These are phyloP conservation scores for Sandelia bainsii DNA, from an alignment of 2,797 vertebrate species.

Conservation along the genomic window DNA sequence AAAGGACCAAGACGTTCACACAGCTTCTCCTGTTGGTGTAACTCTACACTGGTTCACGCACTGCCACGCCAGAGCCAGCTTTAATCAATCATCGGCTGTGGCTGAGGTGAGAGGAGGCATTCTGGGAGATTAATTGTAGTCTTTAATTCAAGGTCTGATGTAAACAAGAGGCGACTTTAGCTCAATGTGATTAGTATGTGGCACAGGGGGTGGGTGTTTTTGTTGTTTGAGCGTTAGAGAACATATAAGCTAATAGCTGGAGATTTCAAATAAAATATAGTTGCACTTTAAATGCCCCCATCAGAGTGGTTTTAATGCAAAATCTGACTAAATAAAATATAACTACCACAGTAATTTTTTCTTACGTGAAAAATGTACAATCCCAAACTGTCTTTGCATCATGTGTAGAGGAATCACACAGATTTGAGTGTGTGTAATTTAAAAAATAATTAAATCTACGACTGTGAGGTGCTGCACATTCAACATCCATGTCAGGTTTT, in stretches of 20 bases:
- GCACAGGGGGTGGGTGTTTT: constrained; percentile 30
- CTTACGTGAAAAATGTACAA: neutral
- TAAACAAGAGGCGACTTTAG: constrained; percentile 66
- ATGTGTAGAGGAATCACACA: neutral
- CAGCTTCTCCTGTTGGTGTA: constrained; percentile 80
- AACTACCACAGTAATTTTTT: neutral
- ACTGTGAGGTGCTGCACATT: neutral
- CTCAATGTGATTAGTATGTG: constrained; percentile 63
- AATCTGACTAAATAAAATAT: neutral
- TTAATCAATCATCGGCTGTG: constrained; percentile 75
- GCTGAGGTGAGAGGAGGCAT: constrained; percentile 73
- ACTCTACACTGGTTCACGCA: constrained; percentile 62
- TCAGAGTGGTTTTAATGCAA: constrained; percentile 13
- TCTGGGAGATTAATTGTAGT: constrained; percentile 81
- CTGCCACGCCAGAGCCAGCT: constrained; percentile 63
- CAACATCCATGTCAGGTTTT: neutral
- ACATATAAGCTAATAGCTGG: constrained; percentile 46
- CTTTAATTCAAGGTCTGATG: constrained; percentile 76
- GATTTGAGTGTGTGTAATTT: neutral
- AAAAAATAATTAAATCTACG: neutral
- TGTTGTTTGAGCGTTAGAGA: constrained; percentile 45
- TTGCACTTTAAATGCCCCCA: constrained; percentile 13
- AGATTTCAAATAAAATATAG: constrained; percentile 29
- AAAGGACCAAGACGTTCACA: constrained; percentile 82
- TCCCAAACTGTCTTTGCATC: neutral